These are phyloP conservation scores for Muntiacus muntjak DNA, from an alignment of 2,113 vertebrate species.

Conservation along the genomic window DNA sequence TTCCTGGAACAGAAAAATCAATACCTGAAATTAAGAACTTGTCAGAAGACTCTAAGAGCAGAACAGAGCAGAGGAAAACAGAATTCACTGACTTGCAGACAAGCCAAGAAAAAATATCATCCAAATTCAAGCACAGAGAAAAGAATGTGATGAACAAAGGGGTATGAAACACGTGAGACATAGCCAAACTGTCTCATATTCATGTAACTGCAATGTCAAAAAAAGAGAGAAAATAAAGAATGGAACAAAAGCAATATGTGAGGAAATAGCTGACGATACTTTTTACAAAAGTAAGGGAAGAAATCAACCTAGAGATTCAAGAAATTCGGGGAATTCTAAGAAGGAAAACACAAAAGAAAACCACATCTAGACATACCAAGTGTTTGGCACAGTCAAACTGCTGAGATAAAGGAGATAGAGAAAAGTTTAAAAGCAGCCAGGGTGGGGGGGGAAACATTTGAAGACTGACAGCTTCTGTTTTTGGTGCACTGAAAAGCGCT, in stretches of 20 bases:
- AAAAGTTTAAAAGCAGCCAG: background rate
- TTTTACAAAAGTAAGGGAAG: background rate
- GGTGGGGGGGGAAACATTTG: background rate
- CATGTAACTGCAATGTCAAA: background rate
- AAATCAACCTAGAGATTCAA: constrained; percentile 8
- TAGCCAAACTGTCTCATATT: background rate
- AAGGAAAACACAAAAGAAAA: background rate
- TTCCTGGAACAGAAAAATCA: background rate
- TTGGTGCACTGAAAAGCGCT: background rate
- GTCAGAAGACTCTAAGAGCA: background rate
- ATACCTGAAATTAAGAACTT: background rate
- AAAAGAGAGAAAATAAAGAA: background rate
- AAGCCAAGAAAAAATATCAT: background rate
- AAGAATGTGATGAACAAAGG: background rate
- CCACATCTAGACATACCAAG: background rate
- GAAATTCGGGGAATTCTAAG: background rate
- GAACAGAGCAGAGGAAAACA: background rate
- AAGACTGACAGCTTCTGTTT: background rate
- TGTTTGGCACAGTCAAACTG: background rate
- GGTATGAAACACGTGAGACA: background rate
- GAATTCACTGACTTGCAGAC: background rate
- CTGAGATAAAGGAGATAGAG: background rate
- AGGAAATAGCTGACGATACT: background rate
- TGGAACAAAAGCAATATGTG: background rate
- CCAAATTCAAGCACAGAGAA: background rate